Percentiles rank a stretch among this genome's conserved stretches.
These are phyloP conservation scores for Nymphalis polychloros DNA, from an alignment of 2,888 invertebrate species.

Conservation along the genomic window DNA sequence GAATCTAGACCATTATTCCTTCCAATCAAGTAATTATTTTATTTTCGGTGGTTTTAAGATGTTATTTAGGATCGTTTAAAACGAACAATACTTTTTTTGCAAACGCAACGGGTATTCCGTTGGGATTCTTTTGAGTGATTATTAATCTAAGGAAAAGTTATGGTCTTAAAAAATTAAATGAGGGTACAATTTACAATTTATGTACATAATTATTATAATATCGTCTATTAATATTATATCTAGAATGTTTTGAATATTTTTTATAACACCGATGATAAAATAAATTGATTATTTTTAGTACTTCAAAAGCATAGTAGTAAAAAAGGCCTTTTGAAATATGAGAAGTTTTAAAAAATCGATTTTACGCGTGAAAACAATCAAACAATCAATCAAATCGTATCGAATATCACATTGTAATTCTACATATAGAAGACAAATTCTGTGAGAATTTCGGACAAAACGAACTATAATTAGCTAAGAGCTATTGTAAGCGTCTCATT, in stretches of 20 bases:
- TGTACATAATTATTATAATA: no score
- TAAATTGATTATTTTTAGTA: no score
- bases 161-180: no score
- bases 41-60: background rate
- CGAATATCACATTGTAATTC: constrained; percentile 24
- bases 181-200: no score
- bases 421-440: constrained; percentile 26
- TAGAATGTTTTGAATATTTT: no score
- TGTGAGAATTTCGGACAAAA: constrained; percentile 22
- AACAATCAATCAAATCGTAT: constrained; percentile 29
- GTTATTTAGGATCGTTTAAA: background rate
- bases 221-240: no score
- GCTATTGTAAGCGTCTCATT: constrained; percentile 40
- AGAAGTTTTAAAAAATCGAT: background rate
- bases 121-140: background rate
- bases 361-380: constrained; percentile 4
- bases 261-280: no score
- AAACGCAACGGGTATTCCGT: background rate
- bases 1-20: constrained; percentile 32
- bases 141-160: no score
- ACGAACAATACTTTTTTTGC: background rate
- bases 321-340: background rate
- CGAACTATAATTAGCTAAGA: constrained; percentile 36
- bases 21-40: constrained; percentile 19
- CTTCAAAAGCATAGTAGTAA: no score